phyloP scores from a whole-genome alignment of 2,797 vertebrate species.

The Falco berigora region DNA sequence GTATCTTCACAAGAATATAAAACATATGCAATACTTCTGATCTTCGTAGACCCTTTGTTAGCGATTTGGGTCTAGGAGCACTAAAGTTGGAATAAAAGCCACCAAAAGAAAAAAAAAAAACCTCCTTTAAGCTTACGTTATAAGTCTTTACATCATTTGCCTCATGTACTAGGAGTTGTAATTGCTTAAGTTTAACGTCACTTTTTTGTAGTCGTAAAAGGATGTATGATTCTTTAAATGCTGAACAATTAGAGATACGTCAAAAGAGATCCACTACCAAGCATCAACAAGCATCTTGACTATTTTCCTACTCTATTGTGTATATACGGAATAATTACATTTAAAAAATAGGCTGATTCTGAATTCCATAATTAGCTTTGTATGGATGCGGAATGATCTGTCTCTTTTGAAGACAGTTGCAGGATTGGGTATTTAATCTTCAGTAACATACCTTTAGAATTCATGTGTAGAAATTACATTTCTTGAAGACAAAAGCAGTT shows the following conservation, averaged over 20 bases:
- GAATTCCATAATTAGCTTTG: not conserved
- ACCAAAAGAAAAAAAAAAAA: not conserved
- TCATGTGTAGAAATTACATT: fast-evolving
- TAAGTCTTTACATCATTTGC: not conserved
- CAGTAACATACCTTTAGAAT: not conserved
- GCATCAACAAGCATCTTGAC: not conserved
- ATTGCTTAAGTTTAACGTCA: not conserved
- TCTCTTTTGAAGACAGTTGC: not conserved
- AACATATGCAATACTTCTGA: fast-evolving
- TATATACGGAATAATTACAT: not conserved
- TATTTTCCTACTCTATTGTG: not conserved
- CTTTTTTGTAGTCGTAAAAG: not conserved
- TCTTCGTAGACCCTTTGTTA: not conserved
- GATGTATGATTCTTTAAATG: not conserved
- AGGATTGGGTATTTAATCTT: not conserved
- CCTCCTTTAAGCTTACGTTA: not conserved
- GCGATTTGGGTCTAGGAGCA: not conserved
- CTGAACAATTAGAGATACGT: not conserved
- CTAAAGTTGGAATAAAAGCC: not conserved
- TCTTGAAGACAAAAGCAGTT: not conserved
- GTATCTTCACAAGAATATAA: not conserved
- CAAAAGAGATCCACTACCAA: not conserved
- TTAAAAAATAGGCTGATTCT: not conserved
- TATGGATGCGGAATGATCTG: not conserved
- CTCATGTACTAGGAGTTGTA: not conserved